Percentiles rank a stretch among this genome's conserved stretches.
These are phyloP conservation scores for Scotopteryx bipunctaria DNA, from an alignment of 2,888 invertebrate species.

Conservation along the genomic window DNA sequence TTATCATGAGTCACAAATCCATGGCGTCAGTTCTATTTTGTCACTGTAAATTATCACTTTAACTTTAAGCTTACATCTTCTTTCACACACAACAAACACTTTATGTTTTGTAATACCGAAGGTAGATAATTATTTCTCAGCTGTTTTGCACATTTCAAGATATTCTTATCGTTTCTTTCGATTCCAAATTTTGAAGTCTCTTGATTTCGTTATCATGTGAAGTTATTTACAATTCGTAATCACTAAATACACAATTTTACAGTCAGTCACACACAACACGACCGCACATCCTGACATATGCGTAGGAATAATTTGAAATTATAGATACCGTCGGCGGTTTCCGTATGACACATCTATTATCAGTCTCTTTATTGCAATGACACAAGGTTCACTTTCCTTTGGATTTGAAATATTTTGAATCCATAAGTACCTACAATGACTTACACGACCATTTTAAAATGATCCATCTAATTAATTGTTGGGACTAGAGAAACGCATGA, in stretches of 20 bases:
- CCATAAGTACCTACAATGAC: background rate
- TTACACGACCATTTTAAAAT: conserved; percentile 9
- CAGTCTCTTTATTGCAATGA: conserved; percentile 6
- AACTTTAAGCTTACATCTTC: too few species aligned
- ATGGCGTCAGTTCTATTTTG: too few species aligned
- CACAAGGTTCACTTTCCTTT: conserved; percentile 7
- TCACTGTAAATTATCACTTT: too few species aligned
- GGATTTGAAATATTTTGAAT: background rate
- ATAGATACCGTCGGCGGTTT: background rate
- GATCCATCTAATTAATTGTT: conserved; percentile 1
- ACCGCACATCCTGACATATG: background rate
- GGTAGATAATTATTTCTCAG: too few species aligned
- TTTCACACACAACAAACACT: too few species aligned
- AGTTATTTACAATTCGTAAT: conserved; percentile 25
- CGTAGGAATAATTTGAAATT: conserved; percentile 7
- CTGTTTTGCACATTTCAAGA: too few species aligned
- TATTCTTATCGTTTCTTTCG: too few species aligned
- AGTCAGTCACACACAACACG: conserved; percentile 6
- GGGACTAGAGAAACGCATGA: background rate
- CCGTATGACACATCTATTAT: conserved; percentile 13
- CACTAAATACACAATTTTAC: conserved; percentile 15
- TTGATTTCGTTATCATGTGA: conserved; percentile 15
- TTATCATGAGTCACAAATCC: too few species aligned
- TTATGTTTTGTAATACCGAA: too few species aligned
- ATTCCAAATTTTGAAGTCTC: conserved; percentile 4